Conservation (phyloP, 2,888 invertebrate genomes). For the Aspidiotus destructor region DNA sequence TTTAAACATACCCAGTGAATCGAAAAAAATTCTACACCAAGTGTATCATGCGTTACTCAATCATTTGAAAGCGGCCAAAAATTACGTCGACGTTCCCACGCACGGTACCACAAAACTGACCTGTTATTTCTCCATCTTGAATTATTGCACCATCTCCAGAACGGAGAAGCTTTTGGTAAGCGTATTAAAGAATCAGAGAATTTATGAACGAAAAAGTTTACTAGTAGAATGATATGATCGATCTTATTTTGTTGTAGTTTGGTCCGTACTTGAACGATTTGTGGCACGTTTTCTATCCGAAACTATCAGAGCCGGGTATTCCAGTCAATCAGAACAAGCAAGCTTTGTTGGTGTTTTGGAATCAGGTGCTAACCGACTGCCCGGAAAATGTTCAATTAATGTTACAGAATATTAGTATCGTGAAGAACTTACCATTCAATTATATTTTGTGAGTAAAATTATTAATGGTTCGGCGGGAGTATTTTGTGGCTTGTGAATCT, state of each 20-base stretch:
- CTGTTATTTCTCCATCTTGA: conserved; percentile 83
- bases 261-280: conserved; percentile 61
- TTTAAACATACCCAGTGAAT: conserved; percentile 48
- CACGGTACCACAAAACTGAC: conserved; percentile 87
- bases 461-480: background rate
- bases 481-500: background rate
- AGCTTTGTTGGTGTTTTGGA: conserved; percentile 84
- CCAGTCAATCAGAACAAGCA: conserved; percentile 94
- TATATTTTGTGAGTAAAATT: conserved; percentile 72
- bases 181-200: conserved; percentile 9
- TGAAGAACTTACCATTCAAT: conserved; percentile 91
- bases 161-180: conserved; percentile 86
- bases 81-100: conserved; percentile 73
- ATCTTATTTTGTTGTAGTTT: conserved; percentile 56
- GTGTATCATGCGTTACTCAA: conserved; percentile 34
- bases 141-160: conserved; percentile 81
- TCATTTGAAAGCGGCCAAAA: conserved; percentile 69
- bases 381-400: conserved; percentile 85
- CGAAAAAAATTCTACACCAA: conserved; percentile 52
- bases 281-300: conserved; percentile 91
- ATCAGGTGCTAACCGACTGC: conserved; percentile 84
- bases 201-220: background rate
- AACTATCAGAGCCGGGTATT: conserved; percentile 85
- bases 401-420: conserved; percentile 74
- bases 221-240: background rate